Conservation (phyloP, 2,888 invertebrate genomes). For the Dryomyza anilis region DNA sequence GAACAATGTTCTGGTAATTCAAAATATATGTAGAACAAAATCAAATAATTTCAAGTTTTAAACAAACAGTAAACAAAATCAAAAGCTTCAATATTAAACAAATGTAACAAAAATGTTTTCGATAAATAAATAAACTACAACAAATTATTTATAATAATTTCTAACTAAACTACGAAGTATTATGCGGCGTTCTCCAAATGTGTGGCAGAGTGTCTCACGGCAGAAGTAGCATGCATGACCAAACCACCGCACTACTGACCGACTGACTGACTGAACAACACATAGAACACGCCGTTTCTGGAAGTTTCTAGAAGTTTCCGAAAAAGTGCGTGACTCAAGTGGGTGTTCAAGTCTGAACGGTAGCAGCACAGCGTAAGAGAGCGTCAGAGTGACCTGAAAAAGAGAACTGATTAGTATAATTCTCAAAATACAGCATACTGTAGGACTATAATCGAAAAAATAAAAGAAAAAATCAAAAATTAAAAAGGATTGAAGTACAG, state of each 20-base stretch:
- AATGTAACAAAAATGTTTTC: no score
- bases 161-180: no score
- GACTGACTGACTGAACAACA: background rate
- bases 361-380: slow-evolving; percentile 24
- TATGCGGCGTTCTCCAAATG: no score
- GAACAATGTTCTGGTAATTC: no score
- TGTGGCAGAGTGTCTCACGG: background rate
- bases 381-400: slow-evolving; percentile 50
- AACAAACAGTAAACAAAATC: no score
- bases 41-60: no score
- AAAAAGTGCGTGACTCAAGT: background rate
- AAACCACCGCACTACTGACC: slow-evolving; percentile 5
- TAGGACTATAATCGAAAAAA: background rate
- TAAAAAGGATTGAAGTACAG: background rate
- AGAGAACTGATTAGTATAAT: slow-evolving; percentile 57
- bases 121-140: no score
- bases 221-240: slow-evolving; percentile 16
- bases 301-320: background rate
- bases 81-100: no score
- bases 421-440: slow-evolving; percentile 26
- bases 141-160: no score
- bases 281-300: background rate
- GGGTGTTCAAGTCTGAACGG: slow-evolving; percentile 17
- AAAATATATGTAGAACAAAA: no score
- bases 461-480: background rate